Conservation (phyloP, 1,140 invertebrate genomes). For the Oryzaephilus surinamensis region DNA sequence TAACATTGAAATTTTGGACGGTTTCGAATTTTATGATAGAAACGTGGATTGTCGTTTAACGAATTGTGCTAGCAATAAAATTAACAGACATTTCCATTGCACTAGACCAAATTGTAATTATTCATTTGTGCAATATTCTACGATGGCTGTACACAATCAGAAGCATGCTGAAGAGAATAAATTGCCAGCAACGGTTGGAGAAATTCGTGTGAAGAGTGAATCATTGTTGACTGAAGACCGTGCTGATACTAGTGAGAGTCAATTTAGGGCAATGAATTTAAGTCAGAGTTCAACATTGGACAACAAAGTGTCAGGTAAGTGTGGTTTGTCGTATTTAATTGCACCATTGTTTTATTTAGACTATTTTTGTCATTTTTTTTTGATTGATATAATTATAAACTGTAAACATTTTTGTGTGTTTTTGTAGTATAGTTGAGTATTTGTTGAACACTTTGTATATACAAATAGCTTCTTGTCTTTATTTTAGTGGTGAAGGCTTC, state of each 20-base stretch:
- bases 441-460: slow-evolving; percentile 21
- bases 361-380: no score
- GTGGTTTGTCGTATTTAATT: not conserved
- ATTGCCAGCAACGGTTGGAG: not conserved
- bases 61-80: slow-evolving; percentile 51
- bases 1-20: slow-evolving; percentile 69
- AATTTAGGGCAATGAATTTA: slow-evolving; percentile 25
- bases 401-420: not conserved
- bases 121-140: slow-evolving; percentile 62
- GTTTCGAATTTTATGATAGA: slow-evolving; percentile 71
- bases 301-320: slow-evolving; percentile 33
- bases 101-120: slow-evolving; percentile 61
- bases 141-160: slow-evolving; percentile 63
- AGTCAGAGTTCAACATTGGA: slow-evolving; percentile 15
- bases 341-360: not conserved
- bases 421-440: not conserved
- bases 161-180: slow-evolving; percentile 38
- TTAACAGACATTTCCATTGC: slow-evolving; percentile 70
- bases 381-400: no score
- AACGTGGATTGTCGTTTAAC: slow-evolving; percentile 63
- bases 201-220: slow-evolving; percentile 19
- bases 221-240: slow-evolving; percentile 14
- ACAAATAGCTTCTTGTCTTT: slow-evolving; percentile 41
- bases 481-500: slow-evolving; percentile 84
- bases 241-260: not conserved